Conservation (phyloP, 2,888 invertebrate genomes). For the Philhelius pedissequus region DNA sequence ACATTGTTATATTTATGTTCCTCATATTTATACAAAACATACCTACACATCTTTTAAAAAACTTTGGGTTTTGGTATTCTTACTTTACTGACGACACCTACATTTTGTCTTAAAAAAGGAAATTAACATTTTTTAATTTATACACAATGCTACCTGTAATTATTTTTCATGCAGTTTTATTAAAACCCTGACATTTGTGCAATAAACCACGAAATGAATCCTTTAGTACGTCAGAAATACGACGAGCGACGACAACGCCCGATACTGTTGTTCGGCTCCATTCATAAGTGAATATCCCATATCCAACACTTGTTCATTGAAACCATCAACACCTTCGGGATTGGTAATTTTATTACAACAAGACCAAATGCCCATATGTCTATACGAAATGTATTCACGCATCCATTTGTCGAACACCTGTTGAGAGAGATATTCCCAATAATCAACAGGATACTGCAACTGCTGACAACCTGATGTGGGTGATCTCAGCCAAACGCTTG, state of each 20-base stretch:
- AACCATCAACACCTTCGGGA: neutral
- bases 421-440: constrained; percentile 53
- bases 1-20: no score
- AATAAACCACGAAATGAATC: neutral
- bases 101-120: neutral
- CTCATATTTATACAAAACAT: no score
- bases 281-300: neutral
- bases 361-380: neutral
- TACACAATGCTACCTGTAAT: neutral
- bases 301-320: neutral
- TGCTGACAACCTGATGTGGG: neutral
- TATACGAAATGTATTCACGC: neutral
- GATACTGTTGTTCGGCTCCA: neutral
- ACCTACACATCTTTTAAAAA: neutral
- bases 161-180: neutral
- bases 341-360: neutral
- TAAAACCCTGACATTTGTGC: neutral
- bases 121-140: neutral
- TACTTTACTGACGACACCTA: neutral
- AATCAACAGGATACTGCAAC: neutral
- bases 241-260: neutral
- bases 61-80: neutral
- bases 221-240: neutral
- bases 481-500: constrained; percentile 60
- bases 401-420: constrained; percentile 46